Evolutionary conservation across 2,888 invertebrate genomes (phyloP).

Genomic region (Shargacucullia verbasci): DNA sequence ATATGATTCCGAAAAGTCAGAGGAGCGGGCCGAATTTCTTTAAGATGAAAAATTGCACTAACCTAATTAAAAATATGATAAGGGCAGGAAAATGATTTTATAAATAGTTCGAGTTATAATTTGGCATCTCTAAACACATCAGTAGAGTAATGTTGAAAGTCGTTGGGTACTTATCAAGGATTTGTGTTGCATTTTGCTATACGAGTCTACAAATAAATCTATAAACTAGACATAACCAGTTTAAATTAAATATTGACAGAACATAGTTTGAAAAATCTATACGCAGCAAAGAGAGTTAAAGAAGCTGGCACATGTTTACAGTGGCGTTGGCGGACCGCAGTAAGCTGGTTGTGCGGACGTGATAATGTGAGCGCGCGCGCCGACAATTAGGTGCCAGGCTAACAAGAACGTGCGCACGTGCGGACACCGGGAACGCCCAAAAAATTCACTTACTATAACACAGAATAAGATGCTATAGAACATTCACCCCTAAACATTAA

Average conservation of each 20-base stretch:
- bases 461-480: no score
- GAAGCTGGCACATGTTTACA: conserved; percentile 32
- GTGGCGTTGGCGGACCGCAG: conserved; percentile 4
- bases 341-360: conserved; percentile 57
- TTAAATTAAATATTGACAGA: conserved; percentile 21
- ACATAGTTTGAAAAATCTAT: conserved; percentile 13
- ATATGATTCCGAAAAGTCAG: no score
- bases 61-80: no score
- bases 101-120: no score
- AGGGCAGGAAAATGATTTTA: no score
- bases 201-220: background rate
- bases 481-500: no score
- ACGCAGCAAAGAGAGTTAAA: conserved; percentile 19
- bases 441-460: conserved; percentile 29
- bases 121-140: no score
- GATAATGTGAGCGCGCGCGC: conserved; percentile 54
- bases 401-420: conserved; percentile 25
- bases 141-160: no score
- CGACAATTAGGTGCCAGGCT: conserved; percentile 49
- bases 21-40: no score
- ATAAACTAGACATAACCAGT: background rate
- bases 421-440: background rate
- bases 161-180: background rate
- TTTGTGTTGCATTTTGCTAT: background rate
- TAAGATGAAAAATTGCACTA: no score